A percentile compares a stretch with the other conserved stretches of the same genome.
Evolutionary conservation across 2,888 invertebrate genomes (phyloP).

Genomic region (Himalopsyche japonica): DNA sequence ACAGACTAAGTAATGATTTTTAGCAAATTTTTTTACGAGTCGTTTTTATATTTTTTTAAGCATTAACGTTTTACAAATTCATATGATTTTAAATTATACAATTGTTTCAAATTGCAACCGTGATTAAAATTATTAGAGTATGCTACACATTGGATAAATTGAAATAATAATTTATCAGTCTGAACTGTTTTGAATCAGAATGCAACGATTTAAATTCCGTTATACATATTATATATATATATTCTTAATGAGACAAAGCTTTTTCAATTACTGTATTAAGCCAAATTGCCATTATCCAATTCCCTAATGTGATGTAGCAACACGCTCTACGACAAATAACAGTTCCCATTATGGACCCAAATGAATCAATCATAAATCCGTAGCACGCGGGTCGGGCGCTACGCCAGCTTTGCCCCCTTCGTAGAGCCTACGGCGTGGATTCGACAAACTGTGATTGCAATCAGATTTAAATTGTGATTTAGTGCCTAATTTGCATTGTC

Average conservation of each 20-base stretch:
- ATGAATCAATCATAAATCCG: conserved; percentile 1
- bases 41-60: no score
- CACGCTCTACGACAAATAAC: not conserved
- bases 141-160: no score
- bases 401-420: not conserved
- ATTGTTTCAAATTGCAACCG: no score
- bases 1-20: no score
- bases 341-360: not conserved
- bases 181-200: no score
- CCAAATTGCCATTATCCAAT: not conserved
- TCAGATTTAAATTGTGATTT: not conserved
- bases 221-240: not conserved
- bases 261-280: not conserved
- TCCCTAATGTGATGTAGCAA: not conserved
- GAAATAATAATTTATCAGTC: no score
- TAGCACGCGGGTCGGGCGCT: not conserved
- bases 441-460: conserved; percentile 1
- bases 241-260: not conserved
- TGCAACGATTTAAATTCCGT: no score
- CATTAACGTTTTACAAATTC: no score
- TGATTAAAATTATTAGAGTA: no score
- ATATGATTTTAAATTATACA: no score
- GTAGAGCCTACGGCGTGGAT: not conserved
- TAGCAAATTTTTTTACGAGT: no score
- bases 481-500: not conserved